Evolutionary conservation across 2,113 vertebrate species (phyloP).

Genomic region (Hemiscyllium ocellatum): DNA sequence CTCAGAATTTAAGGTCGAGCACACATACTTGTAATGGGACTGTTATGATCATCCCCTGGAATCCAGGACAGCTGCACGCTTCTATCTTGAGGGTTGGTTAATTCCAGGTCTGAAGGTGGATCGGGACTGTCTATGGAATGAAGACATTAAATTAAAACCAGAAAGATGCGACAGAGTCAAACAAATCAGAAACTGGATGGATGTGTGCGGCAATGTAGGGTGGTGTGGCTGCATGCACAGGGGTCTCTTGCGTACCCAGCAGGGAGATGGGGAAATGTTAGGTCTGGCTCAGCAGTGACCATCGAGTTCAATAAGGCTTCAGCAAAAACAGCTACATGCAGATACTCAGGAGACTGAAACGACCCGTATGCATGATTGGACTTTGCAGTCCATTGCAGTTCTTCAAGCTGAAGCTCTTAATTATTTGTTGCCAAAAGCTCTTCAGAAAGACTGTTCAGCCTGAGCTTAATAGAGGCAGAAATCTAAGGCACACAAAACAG

Average conservation of each 20-base stretch:
- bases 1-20: not conserved
- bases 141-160: conserved; percentile 41
- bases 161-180: not conserved
- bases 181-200: too few species aligned
- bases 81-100: conserved; percentile 75
- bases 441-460: too few species aligned
- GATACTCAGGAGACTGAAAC: not conserved
- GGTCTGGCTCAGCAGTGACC: not conserved
- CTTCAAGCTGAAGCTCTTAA: not conserved
- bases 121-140: conserved; percentile 74
- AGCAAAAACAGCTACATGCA: conserved; percentile 5
- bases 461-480: not conserved
- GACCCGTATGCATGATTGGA: not conserved
- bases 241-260: not conserved
- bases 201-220: too few species aligned
- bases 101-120: conserved; percentile 83
- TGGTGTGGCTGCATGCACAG: not conserved
- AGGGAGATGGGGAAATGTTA: not conserved
- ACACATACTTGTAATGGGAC: conserved; percentile 76
- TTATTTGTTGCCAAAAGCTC: not conserved
- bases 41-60: conserved; percentile 88
- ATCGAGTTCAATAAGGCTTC: not conserved
- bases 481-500: too few species aligned
- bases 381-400: not conserved
- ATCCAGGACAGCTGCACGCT: conserved; percentile 84